phyloP scores from a whole-genome alignment of 2,113 vertebrate species.

The Phrynosoma blainvillii region DNA sequence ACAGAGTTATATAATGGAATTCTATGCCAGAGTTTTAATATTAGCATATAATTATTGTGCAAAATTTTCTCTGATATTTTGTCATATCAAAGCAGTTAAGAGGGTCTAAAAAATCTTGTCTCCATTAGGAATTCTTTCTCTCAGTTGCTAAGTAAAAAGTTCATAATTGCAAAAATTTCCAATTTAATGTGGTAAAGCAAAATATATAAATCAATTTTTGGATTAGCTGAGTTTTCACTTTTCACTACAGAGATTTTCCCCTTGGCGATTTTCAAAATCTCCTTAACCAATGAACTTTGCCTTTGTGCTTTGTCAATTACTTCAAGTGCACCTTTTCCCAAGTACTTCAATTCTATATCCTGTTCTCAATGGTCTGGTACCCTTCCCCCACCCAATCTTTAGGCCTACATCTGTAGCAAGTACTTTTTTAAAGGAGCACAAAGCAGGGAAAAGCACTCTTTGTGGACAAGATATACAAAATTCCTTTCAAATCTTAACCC shows the following conservation, averaged over 20 bases:
- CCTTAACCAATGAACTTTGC: conserved; percentile 52
- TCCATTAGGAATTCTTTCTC: conserved; percentile 27
- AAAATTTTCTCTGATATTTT: neutral
- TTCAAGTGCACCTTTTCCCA: conserved; percentile 51
- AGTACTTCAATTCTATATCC: conserved; percentile 51
- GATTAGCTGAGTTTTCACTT: conserved; percentile 57
- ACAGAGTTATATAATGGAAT: neutral
- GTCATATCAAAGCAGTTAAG: neutral
- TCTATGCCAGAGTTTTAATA: neutral
- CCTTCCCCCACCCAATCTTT: conserved; percentile 34
- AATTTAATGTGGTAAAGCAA: conserved; percentile 50
- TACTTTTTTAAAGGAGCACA: conserved; percentile 42
- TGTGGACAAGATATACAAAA: conserved; percentile 26
- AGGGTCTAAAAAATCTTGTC: neutral
- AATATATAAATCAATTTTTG: conserved; percentile 59
- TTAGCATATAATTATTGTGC: conserved; percentile 32
- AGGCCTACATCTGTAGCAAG: conserved; percentile 45
- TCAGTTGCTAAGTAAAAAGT: conserved; percentile 30
- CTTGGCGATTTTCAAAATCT: conserved; percentile 58
- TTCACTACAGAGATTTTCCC: conserved; percentile 55
- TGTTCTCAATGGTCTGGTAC: conserved; percentile 35
- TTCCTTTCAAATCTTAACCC: conserved; percentile 47
- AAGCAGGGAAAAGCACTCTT: neutral
- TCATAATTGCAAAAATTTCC: conserved; percentile 53
- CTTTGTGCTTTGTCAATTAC: conserved; percentile 60